These are phyloP conservation scores for Varroa destructor DNA, from an alignment of 1,140 invertebrate genomes.

Conservation along the genomic window DNA sequence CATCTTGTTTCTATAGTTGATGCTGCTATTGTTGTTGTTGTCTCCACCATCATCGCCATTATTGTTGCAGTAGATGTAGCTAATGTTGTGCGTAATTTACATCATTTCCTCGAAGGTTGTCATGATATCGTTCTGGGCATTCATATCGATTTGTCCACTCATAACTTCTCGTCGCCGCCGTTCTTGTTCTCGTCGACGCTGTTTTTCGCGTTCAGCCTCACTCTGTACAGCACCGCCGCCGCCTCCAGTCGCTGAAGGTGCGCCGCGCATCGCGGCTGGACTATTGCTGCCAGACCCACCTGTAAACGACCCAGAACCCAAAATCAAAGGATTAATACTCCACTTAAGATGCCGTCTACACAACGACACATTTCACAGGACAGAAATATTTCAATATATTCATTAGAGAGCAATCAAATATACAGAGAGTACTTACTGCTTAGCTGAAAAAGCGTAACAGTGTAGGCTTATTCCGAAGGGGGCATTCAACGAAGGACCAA, in stretches of 20 bases:
- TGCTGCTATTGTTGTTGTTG: background rate
- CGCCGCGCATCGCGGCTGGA: constrained; percentile 29
- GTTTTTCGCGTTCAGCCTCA: constrained; percentile 51
- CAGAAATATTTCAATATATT: too few relatives aligned
- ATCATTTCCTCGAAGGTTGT: constrained; percentile 88
- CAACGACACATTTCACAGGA: background rate
- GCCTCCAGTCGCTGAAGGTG: constrained; percentile 29
- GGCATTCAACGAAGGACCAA: too few relatives aligned
- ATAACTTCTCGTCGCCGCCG: constrained; percentile 73
- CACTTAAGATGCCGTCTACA: background rate
- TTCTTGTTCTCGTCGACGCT: constrained; percentile 70
- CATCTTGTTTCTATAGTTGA: background rate
- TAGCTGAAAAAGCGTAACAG: too few relatives aligned
- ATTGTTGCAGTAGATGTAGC: background rate
- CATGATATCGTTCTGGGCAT: constrained; percentile 93
- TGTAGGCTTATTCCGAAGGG: too few relatives aligned
- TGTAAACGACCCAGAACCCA: constrained; percentile 8
- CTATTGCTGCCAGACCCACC: constrained; percentile 31
- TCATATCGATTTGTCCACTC: constrained; percentile 92
- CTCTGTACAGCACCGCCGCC: constrained; percentile 43
- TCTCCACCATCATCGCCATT: background rate
- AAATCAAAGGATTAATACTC: constrained; percentile 22
- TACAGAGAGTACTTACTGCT: too few relatives aligned
- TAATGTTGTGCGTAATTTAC: constrained; percentile 39
- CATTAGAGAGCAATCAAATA: too few relatives aligned